Percentiles rank a stretch among this genome's conserved stretches.
These are phyloP conservation scores for Phalanger gymnotis DNA, from an alignment of 2,797 vertebrate species.

Conservation along the genomic window DNA sequence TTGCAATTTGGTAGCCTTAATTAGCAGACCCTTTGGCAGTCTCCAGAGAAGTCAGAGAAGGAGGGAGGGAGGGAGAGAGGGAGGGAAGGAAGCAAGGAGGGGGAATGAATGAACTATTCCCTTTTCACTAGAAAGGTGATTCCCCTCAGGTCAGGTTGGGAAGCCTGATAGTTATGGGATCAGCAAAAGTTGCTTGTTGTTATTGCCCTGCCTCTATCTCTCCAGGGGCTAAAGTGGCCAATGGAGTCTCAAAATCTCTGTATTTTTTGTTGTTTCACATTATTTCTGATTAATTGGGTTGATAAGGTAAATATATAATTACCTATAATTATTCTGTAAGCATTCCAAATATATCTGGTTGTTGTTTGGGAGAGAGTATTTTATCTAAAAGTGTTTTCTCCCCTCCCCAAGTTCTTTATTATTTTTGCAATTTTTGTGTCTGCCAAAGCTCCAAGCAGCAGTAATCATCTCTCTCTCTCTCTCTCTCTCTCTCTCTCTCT, in stretches of 20 bases:
- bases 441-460: neutral
- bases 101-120: neutral
- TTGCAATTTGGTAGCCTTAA: constrained; percentile 51
- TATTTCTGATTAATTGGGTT: constrained; percentile 33
- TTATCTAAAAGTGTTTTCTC: constrained; percentile 19
- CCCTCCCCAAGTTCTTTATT: neutral
- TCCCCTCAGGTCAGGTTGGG: neutral
- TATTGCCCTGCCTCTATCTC: neutral
- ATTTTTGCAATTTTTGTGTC: neutral
- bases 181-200: neutral
- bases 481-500: neutral
- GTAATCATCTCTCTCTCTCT: neutral
- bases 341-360: neutral
- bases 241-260: constrained; percentile 10
- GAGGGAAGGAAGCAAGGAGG: neutral
- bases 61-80: neutral
- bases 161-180: neutral
- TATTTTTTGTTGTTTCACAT: constrained; percentile 22
- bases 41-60: constrained; percentile 16
- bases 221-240: neutral
- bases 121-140: neutral
- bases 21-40: constrained; percentile 4
- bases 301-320: neutral
- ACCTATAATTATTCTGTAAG: neutral
- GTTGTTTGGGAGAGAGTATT: constrained; percentile 23